Percentiles rank a stretch among this genome's conserved stretches.
phyloP scores from a whole-genome alignment of 35 echinoderm and acorn worm genomes.

The Anneissia japonica region DNA sequence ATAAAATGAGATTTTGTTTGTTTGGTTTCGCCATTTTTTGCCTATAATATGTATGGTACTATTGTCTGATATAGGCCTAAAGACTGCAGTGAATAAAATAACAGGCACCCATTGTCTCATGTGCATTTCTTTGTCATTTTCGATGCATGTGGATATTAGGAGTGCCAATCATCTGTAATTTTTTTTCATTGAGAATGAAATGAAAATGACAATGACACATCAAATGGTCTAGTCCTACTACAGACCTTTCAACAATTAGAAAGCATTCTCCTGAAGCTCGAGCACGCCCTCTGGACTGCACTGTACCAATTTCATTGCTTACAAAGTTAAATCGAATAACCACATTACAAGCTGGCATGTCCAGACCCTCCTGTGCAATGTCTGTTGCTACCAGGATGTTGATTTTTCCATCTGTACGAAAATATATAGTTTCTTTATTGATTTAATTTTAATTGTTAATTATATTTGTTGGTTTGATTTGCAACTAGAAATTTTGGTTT shows the following conservation, averaged over 20 bases:
- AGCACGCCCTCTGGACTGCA: constrained; percentile 66
- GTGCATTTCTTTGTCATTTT: neutral
- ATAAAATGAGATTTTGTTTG: too few species aligned
- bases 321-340: constrained; percentile 75
- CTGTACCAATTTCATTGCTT: constrained; percentile 79
- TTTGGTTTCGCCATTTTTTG: too few species aligned
- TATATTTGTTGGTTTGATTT: too few species aligned
- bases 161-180: neutral
- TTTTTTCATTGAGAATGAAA: neutral
- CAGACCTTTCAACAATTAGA: constrained; percentile 58
- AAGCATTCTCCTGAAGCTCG: constrained; percentile 43
- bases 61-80: too few species aligned
- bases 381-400: constrained; percentile 65
- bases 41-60: neutral
- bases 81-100: neutral
- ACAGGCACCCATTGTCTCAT: neutral
- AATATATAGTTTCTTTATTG: too few species aligned
- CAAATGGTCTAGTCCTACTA: neutral
- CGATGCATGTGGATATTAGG: neutral
- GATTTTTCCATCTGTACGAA: constrained; percentile 32
- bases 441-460: too few species aligned
- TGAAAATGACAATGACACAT: neutral
- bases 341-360: constrained; percentile 68
- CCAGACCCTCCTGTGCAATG: constrained; percentile 71
- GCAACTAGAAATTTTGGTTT: too few species aligned